Conservation (phyloP, 2,113 vertebrate genomes). For the Mugil cephalus region DNA sequence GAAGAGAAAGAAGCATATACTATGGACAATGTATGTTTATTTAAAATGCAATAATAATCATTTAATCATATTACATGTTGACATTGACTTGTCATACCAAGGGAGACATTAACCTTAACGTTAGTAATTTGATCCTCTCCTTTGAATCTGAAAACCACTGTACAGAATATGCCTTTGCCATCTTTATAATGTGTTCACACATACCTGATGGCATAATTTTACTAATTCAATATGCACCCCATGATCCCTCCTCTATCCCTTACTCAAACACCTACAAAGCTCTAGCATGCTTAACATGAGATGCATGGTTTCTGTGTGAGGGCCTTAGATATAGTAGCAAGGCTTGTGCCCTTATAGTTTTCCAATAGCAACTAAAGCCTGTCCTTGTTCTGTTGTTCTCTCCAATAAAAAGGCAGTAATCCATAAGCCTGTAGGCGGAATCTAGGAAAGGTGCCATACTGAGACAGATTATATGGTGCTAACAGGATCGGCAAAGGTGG, state of each 20-base stretch:
- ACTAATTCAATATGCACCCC: not conserved
- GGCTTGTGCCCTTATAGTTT: conserved; percentile 37
- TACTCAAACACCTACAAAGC: conserved; percentile 15
- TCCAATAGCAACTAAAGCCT: conserved; percentile 41
- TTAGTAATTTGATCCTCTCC: too few relatives aligned
- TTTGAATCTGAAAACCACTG: conserved; percentile 1
- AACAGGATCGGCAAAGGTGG: conserved; percentile 73
- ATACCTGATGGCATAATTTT: conserved; percentile 1
- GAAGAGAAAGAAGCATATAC: too few relatives aligned
- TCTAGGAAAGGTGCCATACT: conserved; percentile 71
- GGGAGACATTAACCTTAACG: too few relatives aligned
- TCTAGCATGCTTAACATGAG: conserved; percentile 9
- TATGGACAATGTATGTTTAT: too few relatives aligned
- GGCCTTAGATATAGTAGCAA: conserved; percentile 34
- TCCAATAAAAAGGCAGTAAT: conserved; percentile 65
- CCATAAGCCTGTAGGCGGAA: conserved; percentile 55
- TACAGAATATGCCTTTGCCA: not conserved
- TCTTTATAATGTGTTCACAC: conserved; percentile 6
- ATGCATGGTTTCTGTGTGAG: conserved; percentile 22
- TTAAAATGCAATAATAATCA: too few relatives aligned
- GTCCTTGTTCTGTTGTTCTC: conserved; percentile 58
- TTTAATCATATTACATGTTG: too few relatives aligned
- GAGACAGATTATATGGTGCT: conserved; percentile 78
- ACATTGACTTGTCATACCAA: too few relatives aligned
- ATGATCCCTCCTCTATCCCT: not conserved